Conservation (phyloP, 2,797 vertebrate species). For the Melanogrammus aeglefinus region DNA sequence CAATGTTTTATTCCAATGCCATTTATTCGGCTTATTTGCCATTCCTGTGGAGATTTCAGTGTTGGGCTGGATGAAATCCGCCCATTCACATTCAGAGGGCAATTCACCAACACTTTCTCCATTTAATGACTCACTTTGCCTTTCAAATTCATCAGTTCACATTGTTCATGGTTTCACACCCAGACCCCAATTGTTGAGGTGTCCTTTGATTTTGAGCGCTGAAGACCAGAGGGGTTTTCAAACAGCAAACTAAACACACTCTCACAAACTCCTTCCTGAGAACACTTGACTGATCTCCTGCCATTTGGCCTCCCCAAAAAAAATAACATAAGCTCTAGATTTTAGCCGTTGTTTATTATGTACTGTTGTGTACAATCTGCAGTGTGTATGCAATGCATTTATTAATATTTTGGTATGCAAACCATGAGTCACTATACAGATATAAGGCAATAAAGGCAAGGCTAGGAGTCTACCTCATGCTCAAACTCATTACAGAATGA, state of each 20-base stretch:
- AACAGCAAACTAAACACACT: neutral
- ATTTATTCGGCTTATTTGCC: neutral
- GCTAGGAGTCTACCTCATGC: too few species aligned
- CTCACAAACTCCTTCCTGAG: conserved; percentile 3
- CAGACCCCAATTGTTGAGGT: neutral
- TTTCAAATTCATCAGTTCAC: conserved; percentile 26
- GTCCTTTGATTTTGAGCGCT: neutral
- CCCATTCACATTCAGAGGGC: neutral
- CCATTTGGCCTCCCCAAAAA: conserved; percentile 9
- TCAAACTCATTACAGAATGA: neutral
- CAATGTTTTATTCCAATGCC: neutral
- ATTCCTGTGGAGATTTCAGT: neutral
- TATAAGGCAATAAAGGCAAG: neutral
- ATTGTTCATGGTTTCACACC: conserved; percentile 4
- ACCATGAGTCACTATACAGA: neutral
- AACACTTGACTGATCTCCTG: neutral
- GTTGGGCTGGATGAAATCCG: neutral
- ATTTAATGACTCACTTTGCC: neutral
- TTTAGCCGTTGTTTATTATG: neutral
- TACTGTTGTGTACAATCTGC: neutral
- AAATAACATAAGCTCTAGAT: neutral
- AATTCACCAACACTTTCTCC: neutral
- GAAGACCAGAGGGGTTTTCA: neutral
- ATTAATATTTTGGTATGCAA: neutral
- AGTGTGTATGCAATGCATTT: neutral